phyloP scores from a whole-genome alignment of 1,140 invertebrate species.

The Eufriesea mexicana region DNA sequence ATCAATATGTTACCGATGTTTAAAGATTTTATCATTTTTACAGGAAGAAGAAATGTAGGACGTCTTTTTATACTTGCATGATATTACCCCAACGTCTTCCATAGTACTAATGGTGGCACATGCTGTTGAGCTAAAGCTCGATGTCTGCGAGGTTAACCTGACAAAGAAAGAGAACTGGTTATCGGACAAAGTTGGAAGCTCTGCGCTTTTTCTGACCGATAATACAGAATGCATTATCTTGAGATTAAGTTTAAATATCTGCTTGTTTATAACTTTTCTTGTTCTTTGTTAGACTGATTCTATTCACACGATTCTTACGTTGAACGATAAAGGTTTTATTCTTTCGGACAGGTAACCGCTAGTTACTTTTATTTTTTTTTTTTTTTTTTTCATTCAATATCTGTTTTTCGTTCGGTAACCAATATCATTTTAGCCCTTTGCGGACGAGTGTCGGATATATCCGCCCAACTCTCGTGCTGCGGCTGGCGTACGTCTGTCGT shows the following conservation, averaged over 20 bases:
- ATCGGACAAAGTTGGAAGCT: constrained; percentile 85
- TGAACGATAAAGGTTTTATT: constrained; percentile 86
- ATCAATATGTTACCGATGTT: not conserved
- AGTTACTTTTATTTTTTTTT: not conserved
- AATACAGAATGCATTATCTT: not conserved
- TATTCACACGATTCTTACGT: constrained; percentile 87
- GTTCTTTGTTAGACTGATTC: constrained; percentile 84
- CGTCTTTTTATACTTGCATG: constrained; percentile 41
- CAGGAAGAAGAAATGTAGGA: constrained; percentile 14
- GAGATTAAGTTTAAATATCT: not conserved
- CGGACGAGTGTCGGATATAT: too few species aligned
- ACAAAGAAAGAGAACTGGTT: constrained; percentile 85
- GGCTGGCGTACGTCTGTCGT: too few species aligned
- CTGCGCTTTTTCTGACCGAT: accelerated
- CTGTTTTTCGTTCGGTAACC: not conserved
- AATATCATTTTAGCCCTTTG: not conserved
- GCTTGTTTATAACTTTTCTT: not conserved
- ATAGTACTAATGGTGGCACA: constrained; percentile 87
- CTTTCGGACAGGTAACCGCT: constrained; percentile 85
- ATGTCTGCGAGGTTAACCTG: constrained; percentile 87
- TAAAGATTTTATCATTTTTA: not conserved
- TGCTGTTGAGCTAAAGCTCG: constrained; percentile 87
- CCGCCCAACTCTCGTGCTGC: too few species aligned
- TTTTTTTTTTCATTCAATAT: too few species aligned
- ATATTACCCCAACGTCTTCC: constrained; percentile 87